Conservation (phyloP, 2,113 vertebrate species). For the Ciconia stormi region DNA sequence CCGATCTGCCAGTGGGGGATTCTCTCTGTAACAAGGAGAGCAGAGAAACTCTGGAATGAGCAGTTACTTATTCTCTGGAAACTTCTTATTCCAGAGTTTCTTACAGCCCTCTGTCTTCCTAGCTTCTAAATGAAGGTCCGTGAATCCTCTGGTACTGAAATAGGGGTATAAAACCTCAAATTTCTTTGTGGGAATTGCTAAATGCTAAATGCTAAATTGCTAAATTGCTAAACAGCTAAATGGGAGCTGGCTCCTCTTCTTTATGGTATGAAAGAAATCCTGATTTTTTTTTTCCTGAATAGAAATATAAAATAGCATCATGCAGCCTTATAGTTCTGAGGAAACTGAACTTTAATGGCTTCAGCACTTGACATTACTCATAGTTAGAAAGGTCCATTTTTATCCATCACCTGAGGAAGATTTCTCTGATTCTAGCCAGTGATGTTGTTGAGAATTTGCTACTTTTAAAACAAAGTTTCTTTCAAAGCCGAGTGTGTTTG, state of each 20-base stretch:
- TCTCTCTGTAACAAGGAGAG: neutral
- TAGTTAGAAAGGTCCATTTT: neutral
- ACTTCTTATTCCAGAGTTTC: neutral
- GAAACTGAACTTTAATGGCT: neutral
- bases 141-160: neutral
- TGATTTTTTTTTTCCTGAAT: neutral
- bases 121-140: neutral
- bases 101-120: neutral
- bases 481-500: neutral
- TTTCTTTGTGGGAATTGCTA: neutral
- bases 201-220: too few relatives aligned
- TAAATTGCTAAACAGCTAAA: too few relatives aligned
- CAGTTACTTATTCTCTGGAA: neutral
- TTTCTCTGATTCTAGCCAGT: neutral
- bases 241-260: neutral
- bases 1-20: neutral
- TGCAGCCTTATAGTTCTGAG: neutral
- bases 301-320: neutral
- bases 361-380: neutral
- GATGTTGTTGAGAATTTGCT: neutral
- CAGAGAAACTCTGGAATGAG: neutral
- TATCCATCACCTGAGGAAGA: neutral
- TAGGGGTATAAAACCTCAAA: neutral
- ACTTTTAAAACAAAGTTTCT: conserved; percentile 4
- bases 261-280: neutral